Evolutionary conservation across 2,113 vertebrate genomes (phyloP), one percentile per base, ranked within the genome.

Genomic region (Speoplatyrhinus poulsoni): DNA sequence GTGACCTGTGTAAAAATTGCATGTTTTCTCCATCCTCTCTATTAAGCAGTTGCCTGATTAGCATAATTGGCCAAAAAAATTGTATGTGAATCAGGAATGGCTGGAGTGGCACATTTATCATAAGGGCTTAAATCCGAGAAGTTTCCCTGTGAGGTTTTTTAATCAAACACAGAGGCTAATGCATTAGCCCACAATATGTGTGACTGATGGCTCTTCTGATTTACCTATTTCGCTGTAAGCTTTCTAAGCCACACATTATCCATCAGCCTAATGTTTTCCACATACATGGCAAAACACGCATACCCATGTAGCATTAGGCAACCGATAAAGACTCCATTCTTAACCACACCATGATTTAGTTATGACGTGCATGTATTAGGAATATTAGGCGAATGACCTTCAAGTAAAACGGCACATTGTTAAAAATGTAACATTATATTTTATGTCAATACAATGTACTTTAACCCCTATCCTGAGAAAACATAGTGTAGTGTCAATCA

Each of bases 241-340:
- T 75, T 77, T 72, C 76, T 82, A 74, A 84, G 64, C 78, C 70
- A 52, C 64, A 55, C 82, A 84, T 87, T 81, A 82, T 72, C 86
- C 82, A 83, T 41, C 69, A 58, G 16, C 62, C 65, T 63, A 72
- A 60, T 50, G 56, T 65, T 62, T 65, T 50, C 41, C n/a, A 12
- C 32, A 50, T 76, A 60, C 70, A 82, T 52, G 65, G 70, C 50
- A 26, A 33, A 65, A 58, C 65, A 63, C 71, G 66, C 79, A 66
- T 62, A 46, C 41, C 50, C 59, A 15, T 63, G 75, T 66, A 75
- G 77, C 65, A 79, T 87, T 76, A 73, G 53, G 64, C 50, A 49
- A 47, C 54, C 67, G 68, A 79, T 83, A 80, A 80, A 74, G 70
- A 82, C 71, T 33, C 17, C 64, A 60, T 68, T 66, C 73, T 67